Percentiles rank a stretch among this genome's conserved stretches.
Conservation (phyloP, 2,888 invertebrate genomes). For the Cheilosia impressa region DNA sequence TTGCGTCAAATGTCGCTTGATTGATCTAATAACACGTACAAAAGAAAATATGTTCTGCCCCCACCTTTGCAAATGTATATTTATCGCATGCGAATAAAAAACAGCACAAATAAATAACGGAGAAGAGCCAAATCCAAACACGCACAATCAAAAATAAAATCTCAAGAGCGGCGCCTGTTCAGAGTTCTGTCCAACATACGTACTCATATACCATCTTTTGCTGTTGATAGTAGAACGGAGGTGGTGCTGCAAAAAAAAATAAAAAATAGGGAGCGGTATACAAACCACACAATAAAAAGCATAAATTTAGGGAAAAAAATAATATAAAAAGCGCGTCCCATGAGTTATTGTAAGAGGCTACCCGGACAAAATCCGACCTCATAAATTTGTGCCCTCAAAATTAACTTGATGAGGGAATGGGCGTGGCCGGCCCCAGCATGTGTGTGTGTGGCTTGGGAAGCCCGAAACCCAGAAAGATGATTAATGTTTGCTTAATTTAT, state of each 20-base stretch:
- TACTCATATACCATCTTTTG: neutral
- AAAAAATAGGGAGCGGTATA: constrained; percentile 44
- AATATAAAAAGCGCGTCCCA: constrained; percentile 48
- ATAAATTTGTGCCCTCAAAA: constrained; percentile 57
- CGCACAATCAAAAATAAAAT: constrained; percentile 56
- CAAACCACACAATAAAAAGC: constrained; percentile 21
- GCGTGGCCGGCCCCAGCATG: constrained; percentile 40
- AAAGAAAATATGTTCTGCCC: neutral
- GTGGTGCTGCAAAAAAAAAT: neutral
- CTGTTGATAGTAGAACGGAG: neutral
- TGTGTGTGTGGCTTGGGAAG: constrained; percentile 12
- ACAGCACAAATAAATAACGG: constrained; percentile 30
- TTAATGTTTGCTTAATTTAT: constrained; percentile 74
- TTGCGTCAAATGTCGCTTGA: constrained; percentile 31
- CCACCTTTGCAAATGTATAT: constrained; percentile 43
- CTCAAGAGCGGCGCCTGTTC: constrained; percentile 50
- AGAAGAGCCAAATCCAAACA: constrained; percentile 45
- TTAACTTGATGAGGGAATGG: constrained; percentile 68
- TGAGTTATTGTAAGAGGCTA: constrained; percentile 33
- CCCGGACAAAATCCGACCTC: constrained; percentile 37
- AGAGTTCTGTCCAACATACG: neutral
- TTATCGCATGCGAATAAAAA: constrained; percentile 39
- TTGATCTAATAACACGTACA: constrained; percentile 34
- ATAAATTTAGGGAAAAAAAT: constrained; percentile 35
- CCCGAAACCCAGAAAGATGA: constrained; percentile 51